Conservation (phyloP, 2,113 vertebrate genomes). For the Ammospiza caudacuta region DNA sequence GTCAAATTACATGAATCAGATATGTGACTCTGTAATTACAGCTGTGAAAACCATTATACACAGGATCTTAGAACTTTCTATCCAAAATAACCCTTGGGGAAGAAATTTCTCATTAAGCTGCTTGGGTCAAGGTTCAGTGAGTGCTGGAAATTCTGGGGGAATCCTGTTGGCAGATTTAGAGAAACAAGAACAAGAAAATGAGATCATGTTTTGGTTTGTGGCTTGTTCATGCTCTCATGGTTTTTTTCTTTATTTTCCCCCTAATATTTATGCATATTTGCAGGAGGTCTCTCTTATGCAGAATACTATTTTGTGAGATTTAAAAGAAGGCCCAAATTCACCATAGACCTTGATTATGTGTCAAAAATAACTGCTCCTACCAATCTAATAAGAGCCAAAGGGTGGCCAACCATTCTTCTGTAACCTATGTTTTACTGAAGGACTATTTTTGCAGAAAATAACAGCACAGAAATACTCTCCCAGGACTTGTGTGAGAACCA, state of each 20-base stretch:
- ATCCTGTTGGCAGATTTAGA: constrained; percentile 47
- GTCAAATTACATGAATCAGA: constrained; percentile 50
- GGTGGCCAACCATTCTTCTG: not conserved
- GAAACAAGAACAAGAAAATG: constrained; percentile 33
- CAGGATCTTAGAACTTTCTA: constrained; percentile 38
- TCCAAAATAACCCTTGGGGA: constrained; percentile 44
- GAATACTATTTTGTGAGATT: not conserved
- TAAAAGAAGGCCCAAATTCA: not conserved
- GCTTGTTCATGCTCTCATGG: not conserved
- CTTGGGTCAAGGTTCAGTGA: constrained; percentile 35
- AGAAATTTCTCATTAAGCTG: constrained; percentile 33
- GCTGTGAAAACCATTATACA: constrained; percentile 36
- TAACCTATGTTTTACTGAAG: not conserved
- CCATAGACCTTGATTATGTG: not conserved
- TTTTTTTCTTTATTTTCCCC: not conserved
- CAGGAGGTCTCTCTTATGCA: not conserved
- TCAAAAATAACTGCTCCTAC: not conserved
- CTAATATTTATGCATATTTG: not conserved
- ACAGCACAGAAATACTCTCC: not conserved
- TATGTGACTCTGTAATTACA: constrained; percentile 40
- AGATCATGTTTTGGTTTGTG: not conserved
- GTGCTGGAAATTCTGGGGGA: constrained; percentile 58
- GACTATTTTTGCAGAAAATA: not conserved
- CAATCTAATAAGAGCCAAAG: not conserved
- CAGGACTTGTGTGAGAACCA: not conserved